Evolutionary conservation across 2,888 invertebrate genomes (phyloP).

Genomic region (Camponotus fellah): DNA sequence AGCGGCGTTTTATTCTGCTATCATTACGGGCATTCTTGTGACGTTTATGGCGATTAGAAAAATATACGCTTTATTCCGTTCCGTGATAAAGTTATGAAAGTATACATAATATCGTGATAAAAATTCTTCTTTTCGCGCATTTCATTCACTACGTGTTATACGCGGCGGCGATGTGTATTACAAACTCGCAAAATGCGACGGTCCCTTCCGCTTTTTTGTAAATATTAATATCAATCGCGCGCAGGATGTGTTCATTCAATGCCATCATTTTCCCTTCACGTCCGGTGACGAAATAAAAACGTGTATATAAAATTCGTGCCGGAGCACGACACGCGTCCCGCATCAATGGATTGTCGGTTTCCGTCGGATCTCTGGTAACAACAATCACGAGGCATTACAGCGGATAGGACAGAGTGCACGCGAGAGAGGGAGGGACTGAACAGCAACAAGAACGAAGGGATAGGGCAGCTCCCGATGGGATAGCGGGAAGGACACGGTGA

Average conservation of each 20-base stretch:
- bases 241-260: slow-evolving; percentile 72
- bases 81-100: neutral
- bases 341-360: slow-evolving; percentile 82
- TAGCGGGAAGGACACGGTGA: slow-evolving; percentile 58
- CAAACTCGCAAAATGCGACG: slow-evolving; percentile 37
- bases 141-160: neutral
- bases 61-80: neutral
- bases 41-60: neutral
- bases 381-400: slow-evolving; percentile 73
- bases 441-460: slow-evolving; percentile 33
- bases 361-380: slow-evolving; percentile 77
- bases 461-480: slow-evolving; percentile 30
- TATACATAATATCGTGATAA: neutral
- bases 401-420: slow-evolving; percentile 42
- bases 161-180: neutral
- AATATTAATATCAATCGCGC: slow-evolving; percentile 74
- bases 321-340: slow-evolving; percentile 74
- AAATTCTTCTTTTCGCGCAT: neutral
- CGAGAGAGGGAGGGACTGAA: slow-evolving; percentile 51
- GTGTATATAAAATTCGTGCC: slow-evolving; percentile 72
- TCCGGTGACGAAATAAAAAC: slow-evolving; percentile 71
- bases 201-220: slow-evolving; percentile 61
- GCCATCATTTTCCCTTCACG: slow-evolving; percentile 75
- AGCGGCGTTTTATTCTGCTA: neutral
- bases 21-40: neutral